Evolutionary conservation across 2,888 invertebrate genomes (phyloP).

Genomic region (Clusia tigrina): DNA sequence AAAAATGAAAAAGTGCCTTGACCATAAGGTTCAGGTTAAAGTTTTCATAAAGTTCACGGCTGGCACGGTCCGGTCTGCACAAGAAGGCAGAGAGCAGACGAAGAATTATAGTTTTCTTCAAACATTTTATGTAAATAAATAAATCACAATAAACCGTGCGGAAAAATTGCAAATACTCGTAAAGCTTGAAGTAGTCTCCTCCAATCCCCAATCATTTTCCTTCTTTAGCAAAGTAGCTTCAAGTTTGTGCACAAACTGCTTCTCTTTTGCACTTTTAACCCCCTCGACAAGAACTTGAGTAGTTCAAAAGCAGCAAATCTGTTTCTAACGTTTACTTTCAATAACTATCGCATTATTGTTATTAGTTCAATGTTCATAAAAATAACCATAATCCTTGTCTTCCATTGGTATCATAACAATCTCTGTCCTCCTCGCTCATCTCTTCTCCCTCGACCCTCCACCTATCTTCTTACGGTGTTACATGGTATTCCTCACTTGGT

Average conservation of each 20-base stretch:
- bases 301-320: conserved; percentile 1
- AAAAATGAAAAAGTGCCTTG: conserved; percentile 5
- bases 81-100: neutral
- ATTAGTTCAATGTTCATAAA: conserved; percentile 33
- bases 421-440: neutral
- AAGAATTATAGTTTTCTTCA: neutral
- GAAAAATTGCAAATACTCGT: conserved; percentile 26
- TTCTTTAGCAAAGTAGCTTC: conserved; percentile 7
- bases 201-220: neutral
- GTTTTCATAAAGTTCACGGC: neutral
- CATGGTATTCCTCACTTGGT: neutral
- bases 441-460: neutral
- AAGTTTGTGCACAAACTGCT: neutral
- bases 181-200: conserved; percentile 4
- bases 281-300: neutral
- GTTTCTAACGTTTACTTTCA: conserved; percentile 16
- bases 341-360: conserved; percentile 26
- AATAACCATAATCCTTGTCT: conserved; percentile 28
- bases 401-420: neutral
- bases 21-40: conserved; percentile 4
- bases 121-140: conserved; percentile 33
- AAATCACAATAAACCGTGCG: conserved; percentile 37
- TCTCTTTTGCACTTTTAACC: neutral
- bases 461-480: neutral
- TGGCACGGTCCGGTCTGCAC: too few relatives aligned